These are phyloP conservation scores for Drosophila littoralis DNA, from an alignment of 1,140 invertebrate species.

Conservation along the genomic window DNA sequence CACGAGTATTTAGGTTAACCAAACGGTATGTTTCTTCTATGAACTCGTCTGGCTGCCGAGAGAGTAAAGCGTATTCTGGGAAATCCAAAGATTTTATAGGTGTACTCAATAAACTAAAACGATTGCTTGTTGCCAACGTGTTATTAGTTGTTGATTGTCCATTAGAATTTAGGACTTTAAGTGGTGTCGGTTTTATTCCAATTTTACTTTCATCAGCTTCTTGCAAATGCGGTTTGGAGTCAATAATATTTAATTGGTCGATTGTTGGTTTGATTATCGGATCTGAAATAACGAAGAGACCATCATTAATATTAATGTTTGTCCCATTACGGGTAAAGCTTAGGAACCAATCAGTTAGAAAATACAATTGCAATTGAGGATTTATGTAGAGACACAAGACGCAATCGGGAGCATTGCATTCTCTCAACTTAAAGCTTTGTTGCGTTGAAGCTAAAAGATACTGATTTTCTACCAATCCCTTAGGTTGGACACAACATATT, in stretches of 20 bases:
- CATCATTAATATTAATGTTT: too few relatives aligned
- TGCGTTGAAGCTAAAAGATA: too few relatives aligned
- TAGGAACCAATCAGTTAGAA: too few relatives aligned
- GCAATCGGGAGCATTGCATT: too few relatives aligned
- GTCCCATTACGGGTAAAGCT: too few relatives aligned
- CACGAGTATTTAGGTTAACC: slow-evolving; percentile 84
- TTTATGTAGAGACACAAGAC: too few relatives aligned
- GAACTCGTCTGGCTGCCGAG: slow-evolving; percentile 91
- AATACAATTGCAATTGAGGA: too few relatives aligned
- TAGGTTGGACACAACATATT: too few relatives aligned
- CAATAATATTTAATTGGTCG: slow-evolving; percentile 61
- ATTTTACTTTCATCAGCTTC: slow-evolving; percentile 53
- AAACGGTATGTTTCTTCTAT: slow-evolving; percentile 91
- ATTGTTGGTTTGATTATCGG: slow-evolving; percentile 34
- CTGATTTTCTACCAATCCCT: too few relatives aligned
- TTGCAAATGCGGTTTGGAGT: slow-evolving; percentile 54
- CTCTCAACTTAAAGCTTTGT: too few relatives aligned
- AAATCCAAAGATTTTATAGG: slow-evolving; percentile 79
- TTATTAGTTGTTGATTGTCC: slow-evolving; percentile 35
- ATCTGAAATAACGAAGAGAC: too few relatives aligned
- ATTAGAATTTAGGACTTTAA: slow-evolving; percentile 39
- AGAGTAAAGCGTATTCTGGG: slow-evolving; percentile 93
- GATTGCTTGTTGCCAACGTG: slow-evolving; percentile 21
- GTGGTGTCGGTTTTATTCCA: slow-evolving; percentile 65
- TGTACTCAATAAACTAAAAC: slow-evolving; percentile 37